phyloP scores from a whole-genome alignment of 2,797 vertebrate species.

The Lagodon rhomboides region DNA sequence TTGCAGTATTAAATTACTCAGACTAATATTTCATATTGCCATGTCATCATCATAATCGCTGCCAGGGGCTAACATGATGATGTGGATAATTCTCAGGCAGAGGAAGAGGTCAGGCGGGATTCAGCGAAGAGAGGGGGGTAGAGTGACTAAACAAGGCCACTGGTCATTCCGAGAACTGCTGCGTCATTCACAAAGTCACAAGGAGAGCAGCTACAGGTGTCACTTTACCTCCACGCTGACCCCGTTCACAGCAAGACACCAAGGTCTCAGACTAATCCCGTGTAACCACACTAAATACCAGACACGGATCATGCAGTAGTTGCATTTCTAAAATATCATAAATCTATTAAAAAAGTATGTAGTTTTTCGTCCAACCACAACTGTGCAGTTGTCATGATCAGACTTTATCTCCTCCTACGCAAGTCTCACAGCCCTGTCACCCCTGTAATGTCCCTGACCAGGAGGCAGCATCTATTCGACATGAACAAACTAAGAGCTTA shows the following conservation, averaged over 20 bases:
- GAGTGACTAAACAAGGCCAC: constrained; percentile 30
- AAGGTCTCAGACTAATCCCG: constrained; percentile 24
- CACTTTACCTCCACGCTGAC: constrained; percentile 34
- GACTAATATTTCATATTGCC: constrained; percentile 20
- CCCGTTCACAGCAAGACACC: constrained; percentile 13
- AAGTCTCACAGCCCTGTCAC: not conserved
- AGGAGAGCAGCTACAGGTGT: constrained; percentile 47
- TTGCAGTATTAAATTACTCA: not conserved
- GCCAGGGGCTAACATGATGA: constrained; percentile 7
- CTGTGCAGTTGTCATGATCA: not conserved
- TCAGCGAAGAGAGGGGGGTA: not conserved
- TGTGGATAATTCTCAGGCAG: constrained; percentile 15
- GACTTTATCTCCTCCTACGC: not conserved
- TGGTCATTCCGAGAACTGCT: constrained; percentile 52
- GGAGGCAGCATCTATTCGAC: not conserved
- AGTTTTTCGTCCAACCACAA: too few species aligned
- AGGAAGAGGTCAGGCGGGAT: not conserved
- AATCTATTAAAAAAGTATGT: constrained; percentile 5
- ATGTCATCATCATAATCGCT: constrained; percentile 5
- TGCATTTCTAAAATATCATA: constrained; percentile 12
- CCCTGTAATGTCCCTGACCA: not conserved
- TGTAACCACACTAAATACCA: constrained; percentile 27
- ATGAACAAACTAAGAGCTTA: not conserved
- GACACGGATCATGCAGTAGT: constrained; percentile 1
- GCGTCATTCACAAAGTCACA: constrained; percentile 72